A percentile compares a stretch with the other conserved stretches of the same genome.
phyloP scores from a whole-genome alignment of 1,140 invertebrate species.

The Drosophila sturtevanti region DNA sequence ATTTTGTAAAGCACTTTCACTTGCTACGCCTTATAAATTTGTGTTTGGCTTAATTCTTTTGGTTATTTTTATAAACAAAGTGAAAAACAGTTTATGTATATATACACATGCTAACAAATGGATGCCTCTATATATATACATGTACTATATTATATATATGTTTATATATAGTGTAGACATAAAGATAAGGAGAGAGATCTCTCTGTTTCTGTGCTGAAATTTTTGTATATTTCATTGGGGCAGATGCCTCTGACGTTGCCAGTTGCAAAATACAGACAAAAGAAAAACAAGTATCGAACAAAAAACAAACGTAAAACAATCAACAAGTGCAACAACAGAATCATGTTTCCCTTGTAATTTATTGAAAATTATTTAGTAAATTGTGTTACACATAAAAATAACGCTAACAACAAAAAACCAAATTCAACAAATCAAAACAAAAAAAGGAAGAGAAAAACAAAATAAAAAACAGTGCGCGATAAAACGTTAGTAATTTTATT shows the following conservation, averaged over 20 bases:
- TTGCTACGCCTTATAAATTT: conserved; percentile 2
- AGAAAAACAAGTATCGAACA: neutral
- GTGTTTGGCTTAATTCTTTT: neutral
- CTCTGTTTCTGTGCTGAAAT: conserved; percentile 14
- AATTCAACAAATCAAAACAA: too few species aligned
- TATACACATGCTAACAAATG: neutral
- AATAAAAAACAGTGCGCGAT: neutral
- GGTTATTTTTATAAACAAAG: conserved; percentile 9
- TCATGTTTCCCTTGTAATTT: conserved; percentile 28
- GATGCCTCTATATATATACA: neutral
- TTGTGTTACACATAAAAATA: conserved; percentile 25
- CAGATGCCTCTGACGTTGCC: conserved; percentile 52
- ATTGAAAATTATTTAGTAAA: conserved; percentile 31
- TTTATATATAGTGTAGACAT: conserved; percentile 2
- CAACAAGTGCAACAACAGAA: conserved; percentile 28
- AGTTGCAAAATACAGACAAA: conserved; percentile 17
- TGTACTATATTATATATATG: neutral
- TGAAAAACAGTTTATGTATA: neutral
- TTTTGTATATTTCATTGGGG: conserved; percentile 41
- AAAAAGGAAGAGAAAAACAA: neutral
- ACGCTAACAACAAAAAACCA: neutral
- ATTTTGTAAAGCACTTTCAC: neutral
- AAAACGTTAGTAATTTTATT: conserved; percentile 21
- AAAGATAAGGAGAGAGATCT: conserved; percentile 25
- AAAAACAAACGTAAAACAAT: conserved; percentile 22